A percentile compares a stretch with the other conserved stretches of the same genome.
Conservation (phyloP, 1,140 invertebrate genomes). For the Drosophila lacteicornis region DNA sequence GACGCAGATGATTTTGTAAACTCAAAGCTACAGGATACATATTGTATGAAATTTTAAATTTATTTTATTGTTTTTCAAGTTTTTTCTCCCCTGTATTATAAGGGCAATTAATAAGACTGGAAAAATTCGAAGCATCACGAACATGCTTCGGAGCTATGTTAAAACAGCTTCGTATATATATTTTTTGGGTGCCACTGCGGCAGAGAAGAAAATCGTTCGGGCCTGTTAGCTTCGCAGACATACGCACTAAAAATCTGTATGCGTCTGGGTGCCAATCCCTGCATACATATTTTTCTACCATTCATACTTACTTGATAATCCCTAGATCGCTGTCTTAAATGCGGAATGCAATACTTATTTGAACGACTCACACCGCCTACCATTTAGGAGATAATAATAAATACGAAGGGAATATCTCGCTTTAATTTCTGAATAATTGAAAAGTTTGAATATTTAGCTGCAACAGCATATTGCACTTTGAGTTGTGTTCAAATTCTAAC, state of each 20-base stretch:
- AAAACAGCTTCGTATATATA: too few species aligned
- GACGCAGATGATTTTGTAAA: not conserved
- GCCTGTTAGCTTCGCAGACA: too few species aligned
- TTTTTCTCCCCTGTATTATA: slow-evolving; percentile 34
- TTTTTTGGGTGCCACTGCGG: too few species aligned
- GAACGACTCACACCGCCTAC: slow-evolving; percentile 68
- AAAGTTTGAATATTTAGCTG: too few species aligned
- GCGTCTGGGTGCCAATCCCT: too few species aligned
- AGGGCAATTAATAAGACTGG: slow-evolving; percentile 80
- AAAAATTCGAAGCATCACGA: slow-evolving; percentile 63
- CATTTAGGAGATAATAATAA: slow-evolving; percentile 56
- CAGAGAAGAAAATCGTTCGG: too few species aligned
- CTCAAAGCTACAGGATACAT: slow-evolving; percentile 19
- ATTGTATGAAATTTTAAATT: slow-evolving; percentile 29
- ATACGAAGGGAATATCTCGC: too few species aligned
- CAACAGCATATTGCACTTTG: too few species aligned
- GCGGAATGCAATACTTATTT: slow-evolving; percentile 70
- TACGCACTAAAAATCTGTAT: too few species aligned
- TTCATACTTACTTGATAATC: slow-evolving; percentile 74
- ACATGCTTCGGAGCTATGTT: too few species aligned
- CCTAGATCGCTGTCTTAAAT: slow-evolving; percentile 63
- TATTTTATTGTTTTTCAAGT: not conserved
- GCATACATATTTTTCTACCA: slow-evolving; percentile 69
- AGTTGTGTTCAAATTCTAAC: too few species aligned
- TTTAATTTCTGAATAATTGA: too few species aligned